Evolutionary conservation across 2,888 invertebrate genomes (phyloP).

Genomic region (Pemphredon lugubris): DNA sequence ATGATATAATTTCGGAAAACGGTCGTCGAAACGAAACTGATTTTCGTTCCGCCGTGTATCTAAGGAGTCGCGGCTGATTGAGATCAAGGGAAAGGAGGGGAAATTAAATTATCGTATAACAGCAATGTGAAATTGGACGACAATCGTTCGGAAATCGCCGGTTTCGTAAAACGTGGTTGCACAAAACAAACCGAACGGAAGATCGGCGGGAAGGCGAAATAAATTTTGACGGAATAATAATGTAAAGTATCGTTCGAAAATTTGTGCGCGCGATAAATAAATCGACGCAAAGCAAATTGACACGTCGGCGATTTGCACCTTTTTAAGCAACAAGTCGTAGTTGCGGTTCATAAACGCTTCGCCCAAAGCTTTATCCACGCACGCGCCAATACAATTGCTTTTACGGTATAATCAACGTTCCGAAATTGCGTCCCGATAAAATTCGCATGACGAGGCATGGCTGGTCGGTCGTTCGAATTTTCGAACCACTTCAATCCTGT

Average conservation of each 20-base stretch:
- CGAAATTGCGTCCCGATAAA: conserved; percentile 56
- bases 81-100: too few species aligned
- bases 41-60: too few species aligned
- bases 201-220: too few species aligned
- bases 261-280: conserved; percentile 48
- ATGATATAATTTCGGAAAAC: too few species aligned
- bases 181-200: too few species aligned
- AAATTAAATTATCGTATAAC: too few species aligned
- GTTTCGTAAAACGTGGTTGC: too few species aligned
- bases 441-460: conserved; percentile 52
- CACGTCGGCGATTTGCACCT: conserved; percentile 38
- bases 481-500: conserved; percentile 59
- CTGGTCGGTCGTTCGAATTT: conserved; percentile 52
- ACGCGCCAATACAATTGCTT: conserved; percentile 56
- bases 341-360: conserved; percentile 49
- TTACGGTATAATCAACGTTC: conserved; percentile 59
- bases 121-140: too few species aligned
- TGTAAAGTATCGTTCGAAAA: conserved; percentile 15
- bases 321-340: conserved; percentile 55
- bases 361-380: conserved; percentile 6
- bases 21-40: too few species aligned
- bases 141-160: too few species aligned
- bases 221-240: background rate
- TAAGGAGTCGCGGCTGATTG: too few species aligned
- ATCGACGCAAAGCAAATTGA: conserved; percentile 48